A percentile compares a stretch with the other conserved stretches of the same genome.
phyloP scores from a whole-genome alignment of 2,113 vertebrate genomes.

The Bufo bufo region DNA sequence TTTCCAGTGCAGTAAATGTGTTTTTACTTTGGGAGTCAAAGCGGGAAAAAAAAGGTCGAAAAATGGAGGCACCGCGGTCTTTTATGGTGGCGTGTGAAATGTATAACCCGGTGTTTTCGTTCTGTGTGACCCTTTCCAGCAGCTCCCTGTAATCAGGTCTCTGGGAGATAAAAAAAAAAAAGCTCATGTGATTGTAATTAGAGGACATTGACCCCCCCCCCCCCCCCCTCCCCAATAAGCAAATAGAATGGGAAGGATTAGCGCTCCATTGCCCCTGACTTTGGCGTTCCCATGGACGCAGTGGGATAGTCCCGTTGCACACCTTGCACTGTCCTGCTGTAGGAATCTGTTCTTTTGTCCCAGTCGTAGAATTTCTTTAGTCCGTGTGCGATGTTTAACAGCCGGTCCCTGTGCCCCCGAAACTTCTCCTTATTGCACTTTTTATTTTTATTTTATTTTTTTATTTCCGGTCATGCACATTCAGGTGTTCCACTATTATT shows the following conservation, averaged over 20 bases:
- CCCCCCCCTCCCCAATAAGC: neutral
- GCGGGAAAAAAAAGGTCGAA: too few species aligned
- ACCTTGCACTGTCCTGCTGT: neutral
- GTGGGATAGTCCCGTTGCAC: neutral
- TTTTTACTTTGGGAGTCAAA: too few species aligned
- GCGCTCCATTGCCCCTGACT: neutral
- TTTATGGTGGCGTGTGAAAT: too few species aligned
- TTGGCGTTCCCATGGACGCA: neutral
- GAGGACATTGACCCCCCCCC: neutral
- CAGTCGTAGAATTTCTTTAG: neutral
- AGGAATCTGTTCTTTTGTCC: neutral
- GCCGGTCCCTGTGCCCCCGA: neutral
- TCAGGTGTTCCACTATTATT: too few species aligned
- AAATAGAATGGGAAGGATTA: neutral
- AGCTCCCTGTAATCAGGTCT: neutral
- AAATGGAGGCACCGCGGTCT: too few species aligned
- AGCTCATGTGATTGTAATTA: slow-evolving; percentile 18
- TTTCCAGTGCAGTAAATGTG: too few species aligned
- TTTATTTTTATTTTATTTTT: too few species aligned
- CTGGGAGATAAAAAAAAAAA: neutral
- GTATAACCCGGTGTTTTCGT: too few species aligned
- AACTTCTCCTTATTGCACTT: neutral
- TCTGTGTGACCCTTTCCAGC: neutral
- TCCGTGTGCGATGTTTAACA: too few species aligned
- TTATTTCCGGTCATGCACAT: too few species aligned